Conservation (phyloP, 2,113 vertebrate species). For the Neomonachus schauinslandi region DNA sequence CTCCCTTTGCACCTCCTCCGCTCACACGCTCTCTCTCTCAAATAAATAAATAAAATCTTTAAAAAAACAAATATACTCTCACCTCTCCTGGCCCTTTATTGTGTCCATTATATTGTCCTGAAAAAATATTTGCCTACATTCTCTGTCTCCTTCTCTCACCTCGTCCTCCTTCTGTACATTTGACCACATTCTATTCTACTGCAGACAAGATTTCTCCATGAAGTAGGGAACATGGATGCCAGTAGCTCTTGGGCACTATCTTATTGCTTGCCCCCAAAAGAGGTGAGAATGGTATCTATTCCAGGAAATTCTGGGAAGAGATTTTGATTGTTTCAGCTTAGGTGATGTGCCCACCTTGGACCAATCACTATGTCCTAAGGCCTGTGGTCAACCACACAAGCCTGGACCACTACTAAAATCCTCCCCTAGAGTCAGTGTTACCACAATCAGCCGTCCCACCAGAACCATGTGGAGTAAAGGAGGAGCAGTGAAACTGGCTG, state of each 20-base stretch:
- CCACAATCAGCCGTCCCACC: no score
- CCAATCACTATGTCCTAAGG: neutral
- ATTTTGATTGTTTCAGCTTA: neutral
- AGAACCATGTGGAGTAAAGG: neutral
- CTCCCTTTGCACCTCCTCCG: neutral
- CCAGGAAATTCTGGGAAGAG: neutral
- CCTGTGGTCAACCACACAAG: neutral
- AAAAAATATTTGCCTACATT: neutral
- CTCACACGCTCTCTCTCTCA: neutral
- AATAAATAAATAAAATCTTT: neutral
- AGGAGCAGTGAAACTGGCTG: neutral
- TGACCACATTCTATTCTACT: neutral
- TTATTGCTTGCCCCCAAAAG: neutral
- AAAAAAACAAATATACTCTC: neutral
- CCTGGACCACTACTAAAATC: neutral
- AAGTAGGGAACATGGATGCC: neutral
- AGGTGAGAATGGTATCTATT: neutral
- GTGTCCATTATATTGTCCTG: neutral
- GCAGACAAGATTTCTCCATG: neutral
- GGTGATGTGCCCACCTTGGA: neutral
- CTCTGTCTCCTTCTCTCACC: neutral
- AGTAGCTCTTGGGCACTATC: neutral
- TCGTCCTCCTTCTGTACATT: neutral
- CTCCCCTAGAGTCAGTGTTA: neutral
- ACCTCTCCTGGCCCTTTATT: neutral